Percentiles rank a stretch among this genome's conserved stretches.
These are phyloP conservation scores for Pygoscelis antarcticus DNA, from an alignment of 2,113 vertebrate species.

Conservation along the genomic window DNA sequence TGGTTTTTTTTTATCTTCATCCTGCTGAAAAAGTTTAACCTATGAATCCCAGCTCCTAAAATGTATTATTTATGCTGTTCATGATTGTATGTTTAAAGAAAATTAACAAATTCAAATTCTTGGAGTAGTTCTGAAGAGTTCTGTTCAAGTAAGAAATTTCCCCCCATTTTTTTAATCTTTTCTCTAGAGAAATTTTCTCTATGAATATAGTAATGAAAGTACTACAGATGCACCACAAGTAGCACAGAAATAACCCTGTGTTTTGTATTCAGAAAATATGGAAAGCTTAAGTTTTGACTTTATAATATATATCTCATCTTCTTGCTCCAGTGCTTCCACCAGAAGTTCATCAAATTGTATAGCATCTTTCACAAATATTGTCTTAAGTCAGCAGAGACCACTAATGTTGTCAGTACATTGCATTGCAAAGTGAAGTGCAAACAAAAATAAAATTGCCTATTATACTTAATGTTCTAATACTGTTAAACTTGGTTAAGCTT, in stretches of 20 bases:
- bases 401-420: background rate
- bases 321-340: background rate
- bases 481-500: conserved; percentile 32
- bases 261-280: background rate
- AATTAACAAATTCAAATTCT: background rate
- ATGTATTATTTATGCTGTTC: background rate
- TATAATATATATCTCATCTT: background rate
- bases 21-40: background rate
- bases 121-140: background rate
- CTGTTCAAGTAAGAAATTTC: background rate
- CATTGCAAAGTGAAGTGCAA: background rate
- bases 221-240: background rate
- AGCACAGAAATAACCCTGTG: background rate
- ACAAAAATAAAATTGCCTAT: conserved; percentile 37
- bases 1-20: background rate
- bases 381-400: background rate
- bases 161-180: background rate
- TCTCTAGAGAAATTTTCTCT: background rate
- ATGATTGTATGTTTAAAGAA: background rate
- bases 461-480: conserved; percentile 12
- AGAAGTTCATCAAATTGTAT: background rate
- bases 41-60: background rate
- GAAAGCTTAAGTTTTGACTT: background rate
- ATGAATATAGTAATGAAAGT: background rate
- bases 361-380: background rate